These are phyloP conservation scores for Lophochroa leadbeateri DNA, from an alignment of 2,113 vertebrate genomes.

Conservation along the genomic window DNA sequence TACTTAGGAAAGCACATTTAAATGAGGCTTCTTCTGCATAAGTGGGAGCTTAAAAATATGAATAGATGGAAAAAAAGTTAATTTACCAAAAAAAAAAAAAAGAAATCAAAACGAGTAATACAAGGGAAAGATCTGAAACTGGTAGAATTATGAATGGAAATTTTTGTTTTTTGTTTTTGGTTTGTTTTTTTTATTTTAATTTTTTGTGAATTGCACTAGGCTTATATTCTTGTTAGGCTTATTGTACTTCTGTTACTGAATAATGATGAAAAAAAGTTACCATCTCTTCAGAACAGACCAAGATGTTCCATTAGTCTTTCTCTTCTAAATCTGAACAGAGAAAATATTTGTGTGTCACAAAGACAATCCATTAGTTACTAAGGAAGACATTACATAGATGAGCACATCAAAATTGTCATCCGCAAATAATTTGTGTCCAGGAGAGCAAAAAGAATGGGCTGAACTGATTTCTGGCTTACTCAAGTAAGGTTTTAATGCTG, in stretches of 20 bases:
- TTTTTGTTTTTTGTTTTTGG: background rate
- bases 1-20: background rate
- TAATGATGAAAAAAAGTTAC: background rate
- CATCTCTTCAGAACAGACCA: background rate
- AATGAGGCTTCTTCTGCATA: background rate
- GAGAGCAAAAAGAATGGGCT: constrained; percentile 11
- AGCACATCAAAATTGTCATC: background rate
- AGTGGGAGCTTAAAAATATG: background rate
- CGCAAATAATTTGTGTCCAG: background rate
- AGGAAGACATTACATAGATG: constrained; percentile 31
- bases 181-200: background rate
- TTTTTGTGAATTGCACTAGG: background rate
- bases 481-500: background rate
- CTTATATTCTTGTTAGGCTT: background rate
- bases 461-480: background rate
- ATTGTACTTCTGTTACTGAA: background rate
- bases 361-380: constrained; percentile 39
- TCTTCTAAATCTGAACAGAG: background rate
- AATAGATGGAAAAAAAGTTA: background rate
- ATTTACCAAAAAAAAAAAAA: background rate
- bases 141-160: background rate
- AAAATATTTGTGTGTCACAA: constrained; percentile 50
- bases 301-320: constrained; percentile 13
- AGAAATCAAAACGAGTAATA: background rate
- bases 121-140: background rate